Percentiles rank a stretch among this genome's conserved stretches.
phyloP scores from a whole-genome alignment of 2,797 vertebrate species.

The Anas flavirostris region DNA sequence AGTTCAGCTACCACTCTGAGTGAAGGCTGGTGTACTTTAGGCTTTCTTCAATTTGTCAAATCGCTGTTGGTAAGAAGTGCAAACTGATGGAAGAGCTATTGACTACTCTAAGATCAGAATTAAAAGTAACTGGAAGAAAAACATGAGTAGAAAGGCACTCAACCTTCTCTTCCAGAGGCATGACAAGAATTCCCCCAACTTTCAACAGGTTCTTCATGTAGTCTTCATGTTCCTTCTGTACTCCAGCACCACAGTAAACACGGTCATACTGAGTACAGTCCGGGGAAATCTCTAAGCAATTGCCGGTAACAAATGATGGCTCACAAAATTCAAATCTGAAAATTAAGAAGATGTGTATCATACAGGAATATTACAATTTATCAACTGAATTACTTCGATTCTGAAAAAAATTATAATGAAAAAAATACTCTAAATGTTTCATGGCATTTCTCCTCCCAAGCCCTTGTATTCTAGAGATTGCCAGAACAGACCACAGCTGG shows the following conservation, averaged over 20 bases:
- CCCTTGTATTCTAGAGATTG: neutral
- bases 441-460: neutral
- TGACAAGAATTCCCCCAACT: slow-evolving; percentile 94
- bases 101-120: neutral
- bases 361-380: neutral
- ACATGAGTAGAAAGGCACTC: neutral
- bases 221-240: slow-evolving; percentile 93
- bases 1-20: no score
- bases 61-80: neutral
- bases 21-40: no score
- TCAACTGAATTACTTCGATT: neutral
- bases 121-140: neutral
- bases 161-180: slow-evolving; percentile 98
- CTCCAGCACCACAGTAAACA: slow-evolving; percentile 96
- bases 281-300: slow-evolving; percentile 93
- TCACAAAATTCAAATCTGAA: slow-evolving; percentile 96
- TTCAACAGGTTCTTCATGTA: slow-evolving; percentile 97
- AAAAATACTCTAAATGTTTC: neutral
- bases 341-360: neutral
- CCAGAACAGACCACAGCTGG: neutral
- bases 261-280: slow-evolving; percentile 93
- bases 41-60: no score
- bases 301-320: slow-evolving; percentile 92
- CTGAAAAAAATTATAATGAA: neutral
- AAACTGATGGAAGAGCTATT: neutral